Evolutionary conservation across 2,113 vertebrate genomes (phyloP), one percentile per base, ranked within the genome.

Genomic region (Heterocephalus glaber): DNA sequence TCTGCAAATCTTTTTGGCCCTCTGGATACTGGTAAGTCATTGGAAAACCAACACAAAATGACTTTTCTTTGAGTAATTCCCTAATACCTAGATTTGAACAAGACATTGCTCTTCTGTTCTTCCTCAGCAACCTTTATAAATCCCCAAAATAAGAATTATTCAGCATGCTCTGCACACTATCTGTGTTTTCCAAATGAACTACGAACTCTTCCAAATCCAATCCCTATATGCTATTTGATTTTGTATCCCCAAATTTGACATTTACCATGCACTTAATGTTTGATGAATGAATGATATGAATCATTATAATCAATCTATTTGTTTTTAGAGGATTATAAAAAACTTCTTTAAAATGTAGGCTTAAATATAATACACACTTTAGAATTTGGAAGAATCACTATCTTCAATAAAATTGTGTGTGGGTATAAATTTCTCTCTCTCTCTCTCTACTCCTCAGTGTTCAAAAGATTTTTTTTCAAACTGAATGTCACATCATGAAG

Each of bases 381-480:
- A 82, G 38, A n/a, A 28, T 82, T 93, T 60, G 49, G 3, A 56
- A 92, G 22, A 95, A 65, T 66, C 14, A 30, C 3, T 76, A 54
- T 60, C 30, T 77, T 85, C 83, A 91, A 7, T 89, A 89, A 85
- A 80, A 74, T 20, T 66, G 0, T n/a, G 22, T 89, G 33, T 54
- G 8, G 70, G 16, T 28, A 2, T 41, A 26, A 58, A 35, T 83
- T 41, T 86, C 54, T 82, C 26, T 61, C 41, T 74, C 26, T 70
- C 33, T 35, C 9, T 74, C 52, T 76, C n/a, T 70, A 33, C 79
- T 58, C 9, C 8, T 90, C 5, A 24, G 8, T 86, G 19, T 61
- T 79, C 54, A 54, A 38, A 76, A 10, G 35, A n/a, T n/a, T 93
- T 94, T 60, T 63, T 96, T 94, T 96, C 54, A 95, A 94, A 70